Base-by-base conservation (phyloP, 2,113 vertebrate species). In the Melozone crissalis region DNA sequence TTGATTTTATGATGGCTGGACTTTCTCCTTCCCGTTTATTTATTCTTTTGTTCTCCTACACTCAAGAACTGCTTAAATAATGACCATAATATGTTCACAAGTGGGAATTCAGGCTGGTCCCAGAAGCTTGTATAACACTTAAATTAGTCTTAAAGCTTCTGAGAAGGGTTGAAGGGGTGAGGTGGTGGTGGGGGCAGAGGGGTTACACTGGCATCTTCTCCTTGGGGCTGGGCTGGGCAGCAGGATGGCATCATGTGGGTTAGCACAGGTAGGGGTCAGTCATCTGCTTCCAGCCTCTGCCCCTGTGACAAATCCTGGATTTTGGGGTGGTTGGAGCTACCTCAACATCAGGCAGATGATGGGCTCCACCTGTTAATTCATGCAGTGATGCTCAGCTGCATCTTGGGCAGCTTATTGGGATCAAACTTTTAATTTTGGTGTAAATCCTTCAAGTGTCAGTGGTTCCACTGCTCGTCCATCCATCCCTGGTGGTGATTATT, bases 251-350 rank as follows among this genome's bases (percentile, higher is more conserved):
- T 35, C 0, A 0, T 8, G 31, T 54, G 51, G n/a, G 17, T 71
- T 66, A 35, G 58, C 41, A 44, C 35, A 49, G 55, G 23, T 30
- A 35, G 33, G n/a, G 31, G 4, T 20, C 4, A 9, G 27, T 63
- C 37, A 54, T 69, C 46, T 15, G 35, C 57, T 75, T 41, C 79
- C 13, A 13, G 24, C 59, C 58, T 46, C 10, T 26, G 4, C 2
- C 33, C 27, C 5, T 7, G 12, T 5, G 19, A 47, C n/a, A 72
- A 82, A 37, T 24, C 15, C 49, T 65, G 39, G 54, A 26, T 75
- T 83, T 94, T 0, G 0, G 28, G 24, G 44, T 1, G 10, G 11
- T 41, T 2, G 0, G 43, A 59, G 9, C 15, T 58, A 7, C 52
- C 20, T 85, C 58, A 31, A 51, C 47, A n/a, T 30, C 52, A 54